Evolutionary conservation across 1,140 invertebrate genomes (phyloP).

Genomic region (Apolygus lucorum): DNA sequence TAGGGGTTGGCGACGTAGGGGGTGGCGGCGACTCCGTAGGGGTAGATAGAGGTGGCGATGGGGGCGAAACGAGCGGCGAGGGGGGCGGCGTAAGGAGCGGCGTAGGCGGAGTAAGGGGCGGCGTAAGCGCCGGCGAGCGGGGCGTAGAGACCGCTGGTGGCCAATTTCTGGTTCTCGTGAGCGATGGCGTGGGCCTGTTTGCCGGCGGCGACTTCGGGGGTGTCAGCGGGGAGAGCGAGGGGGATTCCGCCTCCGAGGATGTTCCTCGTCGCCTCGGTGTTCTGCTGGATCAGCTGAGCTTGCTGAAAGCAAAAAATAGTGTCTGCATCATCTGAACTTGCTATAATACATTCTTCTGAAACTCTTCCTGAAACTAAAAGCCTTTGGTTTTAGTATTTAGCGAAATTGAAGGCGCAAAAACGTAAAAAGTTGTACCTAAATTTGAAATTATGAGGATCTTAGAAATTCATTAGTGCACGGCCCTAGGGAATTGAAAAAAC

Average conservation of each 20-base stretch:
- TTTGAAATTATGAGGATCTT: too few species aligned
- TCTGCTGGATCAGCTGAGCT: constrained; percentile 17
- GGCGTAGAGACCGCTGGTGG: constrained; percentile 37
- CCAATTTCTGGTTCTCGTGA: constrained; percentile 28
- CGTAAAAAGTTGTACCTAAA: too few species aligned
- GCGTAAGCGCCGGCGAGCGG: constrained; percentile 7
- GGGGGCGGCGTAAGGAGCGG: constrained; percentile 10
- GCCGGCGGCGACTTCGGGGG: constrained; percentile 44
- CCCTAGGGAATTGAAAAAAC: too few species aligned
- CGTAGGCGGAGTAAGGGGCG: constrained; percentile 3
- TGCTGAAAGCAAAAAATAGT: too few species aligned
- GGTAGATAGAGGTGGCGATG: background rate
- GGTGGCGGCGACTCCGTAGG: constrained; percentile 33
- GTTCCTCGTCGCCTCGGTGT: constrained; percentile 19
- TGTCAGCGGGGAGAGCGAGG: constrained; percentile 43
- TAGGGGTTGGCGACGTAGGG: constrained; percentile 46
- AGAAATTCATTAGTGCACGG: too few species aligned
- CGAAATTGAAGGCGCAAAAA: too few species aligned
- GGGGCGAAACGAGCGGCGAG: constrained; percentile 6
- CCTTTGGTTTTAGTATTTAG: too few species aligned
- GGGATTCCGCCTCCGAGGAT: constrained; percentile 27
- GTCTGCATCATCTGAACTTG: too few species aligned
- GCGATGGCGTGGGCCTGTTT: constrained; percentile 42
- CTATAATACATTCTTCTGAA: too few species aligned
- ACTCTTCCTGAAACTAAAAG: too few species aligned